Conservation (phyloP, 1,140 invertebrate species). For the Brachionus asplanchnoidis region DNA sequence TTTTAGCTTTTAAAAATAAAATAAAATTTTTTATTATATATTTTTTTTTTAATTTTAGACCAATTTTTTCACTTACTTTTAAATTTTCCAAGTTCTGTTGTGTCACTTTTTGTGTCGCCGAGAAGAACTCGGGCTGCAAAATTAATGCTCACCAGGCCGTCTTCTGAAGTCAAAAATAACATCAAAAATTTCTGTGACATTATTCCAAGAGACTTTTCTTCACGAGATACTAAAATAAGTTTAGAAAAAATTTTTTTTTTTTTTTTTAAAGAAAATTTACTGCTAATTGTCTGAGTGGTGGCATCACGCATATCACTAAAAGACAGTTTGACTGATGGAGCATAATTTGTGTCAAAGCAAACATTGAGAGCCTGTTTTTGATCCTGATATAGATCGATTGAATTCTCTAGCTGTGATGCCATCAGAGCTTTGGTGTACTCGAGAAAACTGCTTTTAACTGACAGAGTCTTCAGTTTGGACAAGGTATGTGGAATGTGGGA, state of each 20-base stretch:
- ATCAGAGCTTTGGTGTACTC: constrained; percentile 38
- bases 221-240: constrained; percentile 44
- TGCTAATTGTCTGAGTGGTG: constrained; percentile 13
- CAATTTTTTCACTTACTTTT: constrained; percentile 52
- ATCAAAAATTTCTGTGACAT: constrained; percentile 70
- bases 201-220: constrained; percentile 65
- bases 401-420: constrained; percentile 4
- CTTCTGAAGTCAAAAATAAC: constrained; percentile 66
- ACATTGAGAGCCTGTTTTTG: constrained; percentile 21
- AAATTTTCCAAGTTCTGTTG: constrained; percentile 53
- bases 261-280: not conserved
- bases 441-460: constrained; percentile 16
- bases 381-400: not conserved
- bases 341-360: constrained; percentile 1
- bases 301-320: not conserved
- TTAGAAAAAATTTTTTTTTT: not conserved
- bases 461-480: constrained; percentile 47
- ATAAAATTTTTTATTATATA: not conserved
- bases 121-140: constrained; percentile 66
- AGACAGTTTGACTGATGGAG: not conserved
- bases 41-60: not conserved
- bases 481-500: constrained; percentile 53
- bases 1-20: constrained; percentile 60
- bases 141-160: constrained; percentile 63
- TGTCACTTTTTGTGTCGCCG: constrained; percentile 57